phyloP scores from a whole-genome alignment of 2,888 invertebrate genomes.

The Scrobipalpa costella region DNA sequence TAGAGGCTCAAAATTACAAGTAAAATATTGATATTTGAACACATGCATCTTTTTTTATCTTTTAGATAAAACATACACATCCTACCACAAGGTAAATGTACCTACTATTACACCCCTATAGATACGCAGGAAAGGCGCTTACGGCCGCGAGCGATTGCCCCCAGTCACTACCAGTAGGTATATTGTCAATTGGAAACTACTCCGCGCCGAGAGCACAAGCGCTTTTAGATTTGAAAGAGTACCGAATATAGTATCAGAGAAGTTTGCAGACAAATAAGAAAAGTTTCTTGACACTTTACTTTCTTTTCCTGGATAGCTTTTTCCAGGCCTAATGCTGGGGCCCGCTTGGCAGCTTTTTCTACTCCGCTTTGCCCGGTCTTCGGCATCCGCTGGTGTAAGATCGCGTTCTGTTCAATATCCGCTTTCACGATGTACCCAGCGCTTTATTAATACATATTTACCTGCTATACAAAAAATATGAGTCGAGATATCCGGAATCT shows the following conservation, averaged over 20 bases:
- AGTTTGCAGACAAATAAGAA: not conserved
- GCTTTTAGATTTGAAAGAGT: constrained; percentile 74
- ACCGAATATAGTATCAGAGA: constrained; percentile 49
- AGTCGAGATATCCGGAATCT: no score
- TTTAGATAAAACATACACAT: not conserved
- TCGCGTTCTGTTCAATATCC: no score
- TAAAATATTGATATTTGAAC: no score
- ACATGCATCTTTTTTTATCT: no score
- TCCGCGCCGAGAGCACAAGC: constrained; percentile 59
- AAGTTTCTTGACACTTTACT: constrained; percentile 33
- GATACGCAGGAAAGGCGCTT: constrained; percentile 56
- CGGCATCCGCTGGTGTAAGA: no score
- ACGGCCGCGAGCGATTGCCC: constrained; percentile 66
- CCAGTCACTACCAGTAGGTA: constrained; percentile 55
- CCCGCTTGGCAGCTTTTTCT: no score
- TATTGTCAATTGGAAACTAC: constrained; percentile 77
- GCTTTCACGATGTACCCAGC: no score
- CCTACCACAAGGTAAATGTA: not conserved
- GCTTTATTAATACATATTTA: no score
- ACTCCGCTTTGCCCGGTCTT: no score
- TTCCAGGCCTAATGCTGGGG: no score
- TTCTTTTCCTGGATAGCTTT: no score
- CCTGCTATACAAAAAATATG: not conserved
- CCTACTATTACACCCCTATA: not conserved
- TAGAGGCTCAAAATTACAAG: no score